Percentiles rank a stretch among this genome's conserved stretches.
phyloP scores from a whole-genome alignment of 2,797 vertebrate genomes.

The Rallus crepitans region DNA sequence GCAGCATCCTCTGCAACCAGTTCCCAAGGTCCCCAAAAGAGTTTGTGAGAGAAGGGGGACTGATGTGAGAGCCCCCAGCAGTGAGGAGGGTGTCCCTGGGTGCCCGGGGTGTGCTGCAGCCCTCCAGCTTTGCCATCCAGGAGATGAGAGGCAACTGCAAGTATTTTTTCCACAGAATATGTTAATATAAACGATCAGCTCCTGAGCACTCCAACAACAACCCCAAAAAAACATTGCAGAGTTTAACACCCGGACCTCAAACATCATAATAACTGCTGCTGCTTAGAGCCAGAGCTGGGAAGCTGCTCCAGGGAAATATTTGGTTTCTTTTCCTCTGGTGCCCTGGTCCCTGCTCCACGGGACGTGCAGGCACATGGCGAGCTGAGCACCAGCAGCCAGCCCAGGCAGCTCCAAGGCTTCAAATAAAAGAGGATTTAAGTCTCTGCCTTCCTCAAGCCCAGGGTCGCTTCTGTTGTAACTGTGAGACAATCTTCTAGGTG shows the following conservation, averaged over 20 bases:
- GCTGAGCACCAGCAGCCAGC: background rate
- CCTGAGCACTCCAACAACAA: background rate
- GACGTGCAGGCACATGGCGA: rapidly evolving
- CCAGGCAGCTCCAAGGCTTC: background rate
- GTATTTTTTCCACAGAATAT: background rate
- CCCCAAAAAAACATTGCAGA: rapidly evolving
- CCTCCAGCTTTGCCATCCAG: background rate
- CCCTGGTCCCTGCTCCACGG: rapidly evolving
- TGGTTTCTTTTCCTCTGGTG: background rate
- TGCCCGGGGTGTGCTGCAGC: background rate
- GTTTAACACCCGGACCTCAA: background rate
- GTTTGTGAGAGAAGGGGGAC: background rate
- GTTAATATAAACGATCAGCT: background rate
- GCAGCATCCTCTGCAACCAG: background rate
- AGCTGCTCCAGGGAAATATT: background rate
- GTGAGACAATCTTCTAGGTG: rapidly evolving
- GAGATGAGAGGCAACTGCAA: background rate
- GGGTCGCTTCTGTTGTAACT: rapidly evolving
- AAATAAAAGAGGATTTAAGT: background rate
- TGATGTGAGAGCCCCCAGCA: background rate
- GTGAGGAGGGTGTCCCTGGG: background rate
- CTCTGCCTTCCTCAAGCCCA: background rate
- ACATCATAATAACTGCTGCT: rapidly evolving
- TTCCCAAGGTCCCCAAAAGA: background rate
- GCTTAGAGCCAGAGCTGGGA: background rate